phyloP scores from a whole-genome alignment of 2,797 vertebrate species.

The Arremon brunneinucha region DNA sequence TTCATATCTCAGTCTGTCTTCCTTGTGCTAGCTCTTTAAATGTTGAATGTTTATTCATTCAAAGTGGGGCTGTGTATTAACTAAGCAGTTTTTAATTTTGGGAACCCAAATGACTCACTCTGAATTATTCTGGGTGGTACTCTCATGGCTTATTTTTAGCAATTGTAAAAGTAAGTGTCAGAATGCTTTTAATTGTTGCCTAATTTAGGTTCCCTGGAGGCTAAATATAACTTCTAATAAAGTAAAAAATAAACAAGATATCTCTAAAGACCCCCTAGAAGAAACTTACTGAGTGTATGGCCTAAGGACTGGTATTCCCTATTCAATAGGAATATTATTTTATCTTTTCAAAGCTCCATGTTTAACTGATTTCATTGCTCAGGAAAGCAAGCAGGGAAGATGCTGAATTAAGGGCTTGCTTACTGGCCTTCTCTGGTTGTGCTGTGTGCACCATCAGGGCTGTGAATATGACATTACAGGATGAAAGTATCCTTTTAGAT shows the following conservation, averaged over 20 bases:
- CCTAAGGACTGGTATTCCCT: background rate
- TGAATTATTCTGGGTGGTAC: background rate
- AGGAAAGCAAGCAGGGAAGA: background rate
- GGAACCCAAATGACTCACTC: background rate
- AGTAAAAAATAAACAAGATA: background rate
- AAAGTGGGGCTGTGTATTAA: background rate
- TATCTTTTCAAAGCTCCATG: background rate
- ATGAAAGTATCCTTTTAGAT: background rate
- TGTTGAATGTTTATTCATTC: background rate
- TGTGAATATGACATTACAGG: background rate
- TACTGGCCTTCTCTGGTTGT: background rate
- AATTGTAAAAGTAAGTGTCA: background rate
- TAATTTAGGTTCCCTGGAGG: background rate
- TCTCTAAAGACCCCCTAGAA: background rate
- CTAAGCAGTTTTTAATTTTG: background rate
- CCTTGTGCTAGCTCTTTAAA: background rate
- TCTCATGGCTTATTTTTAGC: background rate
- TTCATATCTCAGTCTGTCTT: background rate
- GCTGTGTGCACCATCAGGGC: background rate
- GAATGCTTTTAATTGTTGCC: background rate
- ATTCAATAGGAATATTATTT: background rate
- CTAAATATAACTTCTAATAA: background rate
- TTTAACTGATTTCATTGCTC: background rate
- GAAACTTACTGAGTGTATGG: background rate
- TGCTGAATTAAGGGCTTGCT: background rate